A percentile compares a stretch with the other conserved stretches of the same genome.
Conservation (phyloP, 1,140 invertebrate genomes). For the Lasioglossum baleicum region DNA sequence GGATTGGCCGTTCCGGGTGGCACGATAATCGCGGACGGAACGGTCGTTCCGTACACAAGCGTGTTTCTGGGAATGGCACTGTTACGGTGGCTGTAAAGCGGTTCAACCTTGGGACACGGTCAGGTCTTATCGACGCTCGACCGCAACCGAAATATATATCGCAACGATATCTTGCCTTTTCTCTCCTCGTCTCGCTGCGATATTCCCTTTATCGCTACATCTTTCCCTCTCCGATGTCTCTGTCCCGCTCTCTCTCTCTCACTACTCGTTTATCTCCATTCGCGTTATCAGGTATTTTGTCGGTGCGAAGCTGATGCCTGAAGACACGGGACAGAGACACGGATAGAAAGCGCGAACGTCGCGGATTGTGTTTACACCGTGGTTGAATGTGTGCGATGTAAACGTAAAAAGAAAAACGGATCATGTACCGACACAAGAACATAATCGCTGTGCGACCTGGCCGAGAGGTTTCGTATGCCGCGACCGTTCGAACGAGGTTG, state of each 20-base stretch:
- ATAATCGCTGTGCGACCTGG: neutral
- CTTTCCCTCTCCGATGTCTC: neutral
- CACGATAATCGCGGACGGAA: neutral
- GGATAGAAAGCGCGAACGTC: neutral
- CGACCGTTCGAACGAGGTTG: neutral
- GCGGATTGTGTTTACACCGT: neutral
- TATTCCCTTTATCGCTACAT: neutral
- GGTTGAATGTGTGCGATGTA: neutral
- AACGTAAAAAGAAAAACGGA: neutral
- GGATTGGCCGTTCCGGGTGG: neutral
- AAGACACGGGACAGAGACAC: neutral
- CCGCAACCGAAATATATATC: constrained; percentile 32
- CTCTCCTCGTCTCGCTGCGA: neutral
- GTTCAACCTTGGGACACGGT: constrained; percentile 9
- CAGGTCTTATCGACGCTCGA: constrained; percentile 27
- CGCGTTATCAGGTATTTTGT: constrained; percentile 2
- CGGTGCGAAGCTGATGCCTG: neutral
- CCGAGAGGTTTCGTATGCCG: neutral
- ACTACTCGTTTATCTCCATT: neutral
- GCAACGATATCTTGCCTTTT: constrained; percentile 30
- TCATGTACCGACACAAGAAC: neutral
- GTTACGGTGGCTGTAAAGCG: constrained; percentile 6
- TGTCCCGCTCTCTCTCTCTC: neutral
- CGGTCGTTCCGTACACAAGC: neutral
- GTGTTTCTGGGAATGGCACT: neutral